These are phyloP conservation scores for Eupithecia centaureata DNA, from an alignment of 2,888 invertebrate species.

Conservation along the genomic window DNA sequence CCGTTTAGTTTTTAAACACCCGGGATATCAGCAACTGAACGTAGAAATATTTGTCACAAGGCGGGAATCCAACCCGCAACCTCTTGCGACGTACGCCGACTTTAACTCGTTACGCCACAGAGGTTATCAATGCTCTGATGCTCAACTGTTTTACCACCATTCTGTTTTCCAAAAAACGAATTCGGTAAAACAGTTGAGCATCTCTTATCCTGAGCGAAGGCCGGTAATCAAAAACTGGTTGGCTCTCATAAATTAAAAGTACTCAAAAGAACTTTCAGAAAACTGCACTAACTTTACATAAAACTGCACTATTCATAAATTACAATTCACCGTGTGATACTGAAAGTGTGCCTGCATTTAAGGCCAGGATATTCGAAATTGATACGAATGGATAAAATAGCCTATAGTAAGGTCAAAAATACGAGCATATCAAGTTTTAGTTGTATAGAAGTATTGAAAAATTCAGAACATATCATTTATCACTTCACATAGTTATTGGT, in stretches of 20 bases:
- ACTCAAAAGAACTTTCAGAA: background rate
- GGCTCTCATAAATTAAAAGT: background rate
- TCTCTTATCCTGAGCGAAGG: background rate
- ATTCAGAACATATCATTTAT: no score
- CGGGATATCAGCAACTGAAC: background rate
- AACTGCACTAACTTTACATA: conserved; percentile 9
- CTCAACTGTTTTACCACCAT: background rate
- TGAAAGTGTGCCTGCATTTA: conserved; percentile 5
- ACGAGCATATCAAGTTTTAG: no score
- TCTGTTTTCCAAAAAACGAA: background rate
- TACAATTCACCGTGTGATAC: background rate
- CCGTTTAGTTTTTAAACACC: background rate
- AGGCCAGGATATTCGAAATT: no score
- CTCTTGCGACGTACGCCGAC: background rate
- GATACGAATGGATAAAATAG: no score
- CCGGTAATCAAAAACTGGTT: background rate
- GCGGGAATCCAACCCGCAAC: background rate
- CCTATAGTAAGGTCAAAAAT: no score
- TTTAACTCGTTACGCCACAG: background rate
- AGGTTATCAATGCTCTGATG: background rate
- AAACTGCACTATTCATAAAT: conserved; percentile 12
- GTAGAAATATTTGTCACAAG: background rate
- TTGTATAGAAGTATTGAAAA: no score
- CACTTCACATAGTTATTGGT: no score
- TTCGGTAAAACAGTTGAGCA: background rate